Evolutionary conservation across 2,888 invertebrate genomes (phyloP).

Genomic region (Cephonodes hylas): DNA sequence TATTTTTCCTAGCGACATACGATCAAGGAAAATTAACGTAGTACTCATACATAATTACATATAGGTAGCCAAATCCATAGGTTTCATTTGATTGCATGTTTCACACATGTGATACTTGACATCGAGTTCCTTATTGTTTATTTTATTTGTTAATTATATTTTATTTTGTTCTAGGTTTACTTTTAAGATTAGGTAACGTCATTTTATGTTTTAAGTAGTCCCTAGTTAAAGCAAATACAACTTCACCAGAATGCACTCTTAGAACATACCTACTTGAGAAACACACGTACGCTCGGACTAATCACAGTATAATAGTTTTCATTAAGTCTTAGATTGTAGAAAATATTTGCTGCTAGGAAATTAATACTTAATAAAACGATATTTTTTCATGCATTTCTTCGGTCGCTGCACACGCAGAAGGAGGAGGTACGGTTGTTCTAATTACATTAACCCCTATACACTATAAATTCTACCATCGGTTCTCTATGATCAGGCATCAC

Average conservation of each 20-base stretch:
- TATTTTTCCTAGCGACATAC: no score
- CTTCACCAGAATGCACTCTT: neutral
- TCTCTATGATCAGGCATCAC: slow-evolving; percentile 79
- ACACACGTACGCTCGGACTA: neutral
- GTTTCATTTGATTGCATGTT: neutral
- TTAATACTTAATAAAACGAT: slow-evolving; percentile 10
- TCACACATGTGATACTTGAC: neutral
- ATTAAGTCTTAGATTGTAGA: neutral
- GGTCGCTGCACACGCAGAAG: slow-evolving; percentile 48
- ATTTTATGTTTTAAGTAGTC: neutral
- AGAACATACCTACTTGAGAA: neutral
- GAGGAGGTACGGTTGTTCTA: slow-evolving; percentile 67
- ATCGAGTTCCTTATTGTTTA: slow-evolving; percentile 22
- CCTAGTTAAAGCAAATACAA: neutral
- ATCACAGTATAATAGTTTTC: neutral
- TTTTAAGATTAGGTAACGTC: slow-evolving; percentile 56
- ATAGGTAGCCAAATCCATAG: no score
- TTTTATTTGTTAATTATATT: slow-evolving; percentile 21
- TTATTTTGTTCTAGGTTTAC: slow-evolving; percentile 76
- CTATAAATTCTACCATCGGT: slow-evolving; percentile 9
- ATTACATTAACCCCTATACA: slow-evolving; percentile 26
- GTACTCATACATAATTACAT: no score
- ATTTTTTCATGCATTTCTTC: slow-evolving; percentile 21
- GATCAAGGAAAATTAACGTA: no score
- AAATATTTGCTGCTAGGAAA: neutral